Percentiles rank a stretch among this genome's conserved stretches.
These are phyloP conservation scores for Syrphus vitripennis DNA, from an alignment of 2,888 invertebrate genomes.

Conservation along the genomic window DNA sequence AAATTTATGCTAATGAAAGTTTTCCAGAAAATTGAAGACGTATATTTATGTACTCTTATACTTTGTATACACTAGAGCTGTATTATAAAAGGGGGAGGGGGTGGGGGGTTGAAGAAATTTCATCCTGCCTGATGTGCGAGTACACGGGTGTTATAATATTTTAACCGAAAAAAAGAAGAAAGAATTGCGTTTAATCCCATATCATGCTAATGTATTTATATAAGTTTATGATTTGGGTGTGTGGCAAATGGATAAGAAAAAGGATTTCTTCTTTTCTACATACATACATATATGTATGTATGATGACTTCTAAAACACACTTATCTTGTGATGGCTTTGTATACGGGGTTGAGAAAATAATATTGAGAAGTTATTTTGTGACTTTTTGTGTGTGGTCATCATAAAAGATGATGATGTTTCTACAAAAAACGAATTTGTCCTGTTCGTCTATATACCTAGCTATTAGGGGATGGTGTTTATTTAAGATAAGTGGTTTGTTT, in stretches of 20 bases:
- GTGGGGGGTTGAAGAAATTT: neutral
- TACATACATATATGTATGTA: neutral
- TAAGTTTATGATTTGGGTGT: slow-evolving; percentile 48
- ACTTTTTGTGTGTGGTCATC: slow-evolving; percentile 61
- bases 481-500: slow-evolving; percentile 5
- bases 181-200: slow-evolving; percentile 55
- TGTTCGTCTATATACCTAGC: neutral
- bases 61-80: too few relatives aligned
- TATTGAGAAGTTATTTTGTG: slow-evolving; percentile 1
- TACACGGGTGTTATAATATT: slow-evolving; percentile 55
- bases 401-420: slow-evolving; percentile 46
- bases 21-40: slow-evolving; percentile 67
- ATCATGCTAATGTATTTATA: slow-evolving; percentile 46
- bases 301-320: neutral
- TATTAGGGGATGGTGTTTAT: neutral
- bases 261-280: slow-evolving; percentile 22
- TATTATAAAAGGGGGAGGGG: slow-evolving; percentile 9
- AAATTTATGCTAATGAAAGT: slow-evolving; percentile 70
- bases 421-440: slow-evolving; percentile 33
- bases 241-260: slow-evolving; percentile 58
- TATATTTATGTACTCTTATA: slow-evolving; percentile 2
- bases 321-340: neutral
- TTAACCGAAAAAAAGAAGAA: slow-evolving; percentile 23
- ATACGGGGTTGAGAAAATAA: neutral
- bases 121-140: neutral